These are phyloP conservation scores for Henricia sp. DNA, from an alignment of 53 echinoderm and acorn worm genomes.

Conservation along the genomic window DNA sequence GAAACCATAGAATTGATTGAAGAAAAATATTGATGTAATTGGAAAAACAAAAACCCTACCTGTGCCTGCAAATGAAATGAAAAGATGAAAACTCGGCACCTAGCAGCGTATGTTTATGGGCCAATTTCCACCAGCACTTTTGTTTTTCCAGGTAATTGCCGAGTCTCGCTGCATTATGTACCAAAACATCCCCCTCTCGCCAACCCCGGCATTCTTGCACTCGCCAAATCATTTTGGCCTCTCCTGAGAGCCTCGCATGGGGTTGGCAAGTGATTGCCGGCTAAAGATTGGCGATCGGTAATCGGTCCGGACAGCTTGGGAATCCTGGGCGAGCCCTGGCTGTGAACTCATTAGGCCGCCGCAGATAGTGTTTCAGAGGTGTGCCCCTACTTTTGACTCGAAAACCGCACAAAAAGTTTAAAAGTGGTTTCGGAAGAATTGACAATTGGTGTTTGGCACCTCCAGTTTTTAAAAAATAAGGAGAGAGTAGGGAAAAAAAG, in stretches of 20 bases:
- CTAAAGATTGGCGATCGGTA: constrained; percentile 27
- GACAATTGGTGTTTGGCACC: constrained; percentile 8
- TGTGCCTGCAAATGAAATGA: too few species aligned
- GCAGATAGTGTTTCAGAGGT: constrained; percentile 37
- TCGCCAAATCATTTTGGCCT: constrained; percentile 29
- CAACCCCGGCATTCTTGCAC: constrained; percentile 29
- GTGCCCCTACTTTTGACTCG: constrained; percentile 19
- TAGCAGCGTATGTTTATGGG: too few species aligned
- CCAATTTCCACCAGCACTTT: too few species aligned
- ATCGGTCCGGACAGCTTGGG: constrained; percentile 41
- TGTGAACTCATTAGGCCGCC: constrained; percentile 53
- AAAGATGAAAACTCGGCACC: too few species aligned
- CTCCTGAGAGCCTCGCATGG: constrained; percentile 57
- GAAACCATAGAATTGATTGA: too few species aligned
- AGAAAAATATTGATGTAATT: constrained; percentile 5
- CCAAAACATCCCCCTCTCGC: constrained; percentile 25
- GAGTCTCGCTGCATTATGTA: too few species aligned
- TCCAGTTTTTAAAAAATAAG: constrained; percentile 3
- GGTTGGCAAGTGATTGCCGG: constrained; percentile 55
- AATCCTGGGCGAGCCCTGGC: constrained; percentile 28
- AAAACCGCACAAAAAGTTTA: constrained; percentile 32
- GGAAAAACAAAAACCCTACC: constrained; percentile 29
- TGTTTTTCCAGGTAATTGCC: too few species aligned
- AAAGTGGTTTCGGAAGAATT: constrained; percentile 11
- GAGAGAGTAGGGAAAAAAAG: not conserved